phyloP scores from a whole-genome alignment of 2,888 invertebrate species.

The Acleris sparsana region DNA sequence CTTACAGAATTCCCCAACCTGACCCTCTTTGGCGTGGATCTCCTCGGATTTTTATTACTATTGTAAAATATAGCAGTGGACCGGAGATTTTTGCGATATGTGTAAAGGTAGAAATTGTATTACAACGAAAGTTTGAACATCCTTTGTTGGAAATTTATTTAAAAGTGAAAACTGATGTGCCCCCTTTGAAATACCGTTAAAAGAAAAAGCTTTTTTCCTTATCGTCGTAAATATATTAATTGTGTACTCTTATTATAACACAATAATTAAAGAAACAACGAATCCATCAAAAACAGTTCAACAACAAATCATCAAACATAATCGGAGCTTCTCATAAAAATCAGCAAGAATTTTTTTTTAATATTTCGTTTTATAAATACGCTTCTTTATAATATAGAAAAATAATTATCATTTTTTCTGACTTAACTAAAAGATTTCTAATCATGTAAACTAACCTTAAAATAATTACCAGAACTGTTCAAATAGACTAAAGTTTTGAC shows the following conservation, averaged over 20 bases:
- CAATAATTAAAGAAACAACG: too few relatives aligned
- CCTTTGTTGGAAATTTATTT: slow-evolving; percentile 13
- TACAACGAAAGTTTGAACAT: slow-evolving; percentile 9
- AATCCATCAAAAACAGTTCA: too few relatives aligned
- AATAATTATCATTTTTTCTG: not conserved
- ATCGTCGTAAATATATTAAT: too few relatives aligned
- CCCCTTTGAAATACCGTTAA: not conserved
- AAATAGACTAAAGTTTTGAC: slow-evolving; percentile 17
- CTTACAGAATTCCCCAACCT: slow-evolving; percentile 5
- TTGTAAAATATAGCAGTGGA: slow-evolving; percentile 53
- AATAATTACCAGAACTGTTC: slow-evolving; percentile 28
- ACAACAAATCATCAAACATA: too few relatives aligned
- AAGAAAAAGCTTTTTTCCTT: not conserved
- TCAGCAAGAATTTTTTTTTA: too few relatives aligned
- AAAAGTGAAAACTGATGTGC: not conserved
- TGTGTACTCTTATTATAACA: too few relatives aligned
- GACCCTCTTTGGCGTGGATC: slow-evolving; percentile 51
- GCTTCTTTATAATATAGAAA: too few relatives aligned
- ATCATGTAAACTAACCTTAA: not conserved
- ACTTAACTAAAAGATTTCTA: not conserved
- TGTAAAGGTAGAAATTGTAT: slow-evolving; percentile 33
- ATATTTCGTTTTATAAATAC: too few relatives aligned
- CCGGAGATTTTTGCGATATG: slow-evolving; percentile 40
- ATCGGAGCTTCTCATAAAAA: too few relatives aligned
- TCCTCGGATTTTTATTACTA: slow-evolving; percentile 58